Conservation (phyloP, 1,140 invertebrate species). For the Dryas iulia region DNA sequence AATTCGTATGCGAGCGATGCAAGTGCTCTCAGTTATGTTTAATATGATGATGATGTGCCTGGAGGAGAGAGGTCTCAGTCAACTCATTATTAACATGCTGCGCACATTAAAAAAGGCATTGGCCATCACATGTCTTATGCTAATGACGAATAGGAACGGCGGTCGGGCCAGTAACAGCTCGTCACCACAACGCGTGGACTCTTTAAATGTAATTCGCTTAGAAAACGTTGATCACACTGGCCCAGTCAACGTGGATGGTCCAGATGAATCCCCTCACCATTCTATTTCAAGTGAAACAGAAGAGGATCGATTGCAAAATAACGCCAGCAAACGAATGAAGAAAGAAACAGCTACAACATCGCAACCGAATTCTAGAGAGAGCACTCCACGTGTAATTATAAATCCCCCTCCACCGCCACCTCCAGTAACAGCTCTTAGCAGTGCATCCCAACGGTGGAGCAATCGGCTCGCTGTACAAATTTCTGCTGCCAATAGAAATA, state of each 20-base stretch:
- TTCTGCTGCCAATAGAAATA: conserved; percentile 70
- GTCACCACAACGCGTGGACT: conserved; percentile 47
- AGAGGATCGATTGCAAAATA: conserved; percentile 36
- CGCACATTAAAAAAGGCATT: conserved; percentile 71
- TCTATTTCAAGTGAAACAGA: conserved; percentile 34
- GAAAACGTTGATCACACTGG: conserved; percentile 62
- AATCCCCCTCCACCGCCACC: conserved; percentile 11
- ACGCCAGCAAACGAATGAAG: conserved; percentile 27
- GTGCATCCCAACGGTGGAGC: conserved; percentile 53
- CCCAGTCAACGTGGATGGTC: conserved; percentile 62
- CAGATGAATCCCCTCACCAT: conserved; percentile 46
- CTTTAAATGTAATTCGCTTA: conserved; percentile 56
- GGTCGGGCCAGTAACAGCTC: conserved; percentile 39
- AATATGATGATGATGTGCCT: conserved; percentile 79
- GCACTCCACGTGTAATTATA: conserved; percentile 10
- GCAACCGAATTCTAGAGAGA: conserved; percentile 18
- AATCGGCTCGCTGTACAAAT: conserved; percentile 73
- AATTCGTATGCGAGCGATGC: conserved; percentile 74
- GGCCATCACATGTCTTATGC: conserved; percentile 71
- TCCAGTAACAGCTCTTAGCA: conserved; percentile 14
- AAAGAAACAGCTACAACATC: conserved; percentile 19
- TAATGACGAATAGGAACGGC: conserved; percentile 65
- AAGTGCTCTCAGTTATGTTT: conserved; percentile 76
- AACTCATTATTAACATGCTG: conserved; percentile 74
- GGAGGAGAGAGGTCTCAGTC: conserved; percentile 67